Conservation (phyloP, 1,140 invertebrate species). For the Mya arenaria region DNA sequence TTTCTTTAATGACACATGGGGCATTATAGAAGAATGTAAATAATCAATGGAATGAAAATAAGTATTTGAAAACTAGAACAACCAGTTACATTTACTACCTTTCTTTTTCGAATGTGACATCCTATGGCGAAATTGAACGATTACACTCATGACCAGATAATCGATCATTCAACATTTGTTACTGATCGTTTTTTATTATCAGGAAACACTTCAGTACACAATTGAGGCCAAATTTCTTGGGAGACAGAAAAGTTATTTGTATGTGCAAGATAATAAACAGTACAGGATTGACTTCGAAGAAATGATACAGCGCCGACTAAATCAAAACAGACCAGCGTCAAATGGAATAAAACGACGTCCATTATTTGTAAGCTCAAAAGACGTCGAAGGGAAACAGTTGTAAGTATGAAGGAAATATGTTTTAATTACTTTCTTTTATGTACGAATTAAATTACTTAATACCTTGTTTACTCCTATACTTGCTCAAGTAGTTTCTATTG, state of each 20-base stretch:
- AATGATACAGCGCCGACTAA: background rate
- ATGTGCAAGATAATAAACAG: background rate
- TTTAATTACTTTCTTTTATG: background rate
- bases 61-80: background rate
- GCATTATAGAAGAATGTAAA: background rate
- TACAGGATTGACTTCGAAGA: background rate
- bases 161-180: background rate
- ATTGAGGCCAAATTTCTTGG: background rate
- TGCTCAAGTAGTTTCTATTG: too few relatives aligned
- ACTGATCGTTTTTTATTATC: background rate
- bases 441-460: too few relatives aligned
- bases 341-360: background rate
- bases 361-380: background rate
- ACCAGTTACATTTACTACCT: background rate
- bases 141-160: background rate
- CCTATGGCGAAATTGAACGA: background rate
- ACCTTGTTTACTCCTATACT: too few relatives aligned
- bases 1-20: background rate
- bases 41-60: background rate
- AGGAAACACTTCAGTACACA: background rate
- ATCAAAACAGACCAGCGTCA: background rate
- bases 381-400: background rate
- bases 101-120: background rate
- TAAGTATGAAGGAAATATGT: background rate
- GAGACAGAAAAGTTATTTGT: background rate